Conservation (phyloP, 1,140 invertebrate species). For the Ceratosolen solmsi region DNA sequence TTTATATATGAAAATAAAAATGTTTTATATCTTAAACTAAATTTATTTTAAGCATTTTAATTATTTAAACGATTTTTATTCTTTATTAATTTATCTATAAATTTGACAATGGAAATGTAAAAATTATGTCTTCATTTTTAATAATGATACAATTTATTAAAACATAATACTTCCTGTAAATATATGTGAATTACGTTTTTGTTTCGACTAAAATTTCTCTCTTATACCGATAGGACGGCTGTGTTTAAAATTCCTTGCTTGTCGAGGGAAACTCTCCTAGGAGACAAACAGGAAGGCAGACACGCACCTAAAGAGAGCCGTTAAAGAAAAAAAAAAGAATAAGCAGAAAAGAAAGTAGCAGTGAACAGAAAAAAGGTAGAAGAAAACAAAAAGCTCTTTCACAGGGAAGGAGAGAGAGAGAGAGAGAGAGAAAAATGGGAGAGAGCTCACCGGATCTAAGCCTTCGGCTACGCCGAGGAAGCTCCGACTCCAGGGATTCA, state of each 20-base stretch:
- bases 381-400: background rate
- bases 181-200: too few species aligned
- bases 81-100: too few species aligned
- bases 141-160: too few species aligned
- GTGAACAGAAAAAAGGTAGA: constrained; percentile 29
- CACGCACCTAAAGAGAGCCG: background rate
- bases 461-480: constrained; percentile 85
- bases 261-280: constrained; percentile 59
- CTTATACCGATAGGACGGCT: constrained; percentile 53
- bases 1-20: too few species aligned
- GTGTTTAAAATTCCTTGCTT: constrained; percentile 66
- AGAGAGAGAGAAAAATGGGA: constrained; percentile 73
- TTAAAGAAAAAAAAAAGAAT: constrained; percentile 30
- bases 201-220: background rate
- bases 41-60: too few species aligned
- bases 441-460: constrained; percentile 89
- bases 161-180: too few species aligned
- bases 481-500: constrained; percentile 88
- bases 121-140: too few species aligned
- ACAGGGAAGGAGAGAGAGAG: constrained; percentile 25
- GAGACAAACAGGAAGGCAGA: constrained; percentile 54
- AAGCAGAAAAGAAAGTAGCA: background rate
- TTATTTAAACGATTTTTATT: too few species aligned
- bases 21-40: too few species aligned
- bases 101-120: too few species aligned